Conservation (phyloP, 2,113 vertebrate genomes). For the Misgurnus anguillicaudatus region DNA sequence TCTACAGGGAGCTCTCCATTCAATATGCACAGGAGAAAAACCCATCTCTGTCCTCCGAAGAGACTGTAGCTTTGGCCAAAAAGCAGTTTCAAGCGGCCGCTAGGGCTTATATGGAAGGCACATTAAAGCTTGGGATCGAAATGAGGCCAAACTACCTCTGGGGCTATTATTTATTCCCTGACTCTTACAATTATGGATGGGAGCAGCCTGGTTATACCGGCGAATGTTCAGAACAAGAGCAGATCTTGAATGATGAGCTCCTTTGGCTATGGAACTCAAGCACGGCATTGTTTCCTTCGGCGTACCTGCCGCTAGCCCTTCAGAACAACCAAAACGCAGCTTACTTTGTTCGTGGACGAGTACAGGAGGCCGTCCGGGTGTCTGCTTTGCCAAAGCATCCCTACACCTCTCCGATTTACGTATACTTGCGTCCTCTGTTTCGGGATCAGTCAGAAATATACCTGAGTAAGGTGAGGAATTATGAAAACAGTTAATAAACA, state of each 20-base stretch:
- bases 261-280: constrained; percentile 91
- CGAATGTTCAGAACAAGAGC: constrained; percentile 77
- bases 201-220: constrained; percentile 79
- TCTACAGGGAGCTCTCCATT: constrained; percentile 74
- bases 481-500: too few relatives aligned
- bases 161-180: constrained; percentile 94
- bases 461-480: constrained; percentile 58
- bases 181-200: constrained; percentile 91
- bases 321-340: constrained; percentile 70
- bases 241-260: constrained; percentile 81
- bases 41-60: constrained; percentile 18
- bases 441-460: constrained; percentile 63
- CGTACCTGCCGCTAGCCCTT: constrained; percentile 79
- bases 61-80: constrained; percentile 53
- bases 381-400: constrained; percentile 68
- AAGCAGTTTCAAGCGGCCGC: constrained; percentile 65
- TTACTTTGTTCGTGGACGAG: constrained; percentile 85
- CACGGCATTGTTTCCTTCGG: constrained; percentile 87
- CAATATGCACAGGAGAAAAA: not conserved
- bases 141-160: constrained; percentile 80
- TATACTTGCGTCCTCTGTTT: constrained; percentile 82
- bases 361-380: constrained; percentile 88
- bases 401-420: constrained; percentile 75
- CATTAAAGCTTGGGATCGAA: constrained; percentile 61
- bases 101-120: constrained; percentile 67